phyloP scores from a whole-genome alignment of 2,888 invertebrate species.

The Agapostemon virescens region DNA sequence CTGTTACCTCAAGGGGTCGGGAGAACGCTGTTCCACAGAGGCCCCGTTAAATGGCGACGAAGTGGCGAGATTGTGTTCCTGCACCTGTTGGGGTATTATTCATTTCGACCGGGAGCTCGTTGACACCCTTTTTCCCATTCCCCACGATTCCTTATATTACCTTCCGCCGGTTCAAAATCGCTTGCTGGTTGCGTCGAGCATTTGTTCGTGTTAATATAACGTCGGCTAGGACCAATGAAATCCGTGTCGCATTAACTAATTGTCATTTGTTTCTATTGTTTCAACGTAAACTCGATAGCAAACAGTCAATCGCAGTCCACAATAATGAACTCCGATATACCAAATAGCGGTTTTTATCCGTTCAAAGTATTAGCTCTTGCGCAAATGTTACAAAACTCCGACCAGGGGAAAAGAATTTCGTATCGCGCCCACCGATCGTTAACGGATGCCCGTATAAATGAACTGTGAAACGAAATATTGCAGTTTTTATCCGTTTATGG shows the following conservation, averaged over 20 bases:
- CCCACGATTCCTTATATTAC: not conserved
- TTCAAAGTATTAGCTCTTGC: no score
- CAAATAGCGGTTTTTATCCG: no score
- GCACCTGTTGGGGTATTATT: conserved; percentile 64
- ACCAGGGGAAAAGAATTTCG: not conserved
- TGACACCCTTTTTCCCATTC: conserved; percentile 29
- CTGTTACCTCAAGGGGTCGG: conserved; percentile 58
- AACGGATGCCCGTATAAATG: not conserved
- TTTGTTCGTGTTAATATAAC: no score
- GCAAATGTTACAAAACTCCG: not conserved
- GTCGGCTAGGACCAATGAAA: no score
- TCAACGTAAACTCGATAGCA: no score
- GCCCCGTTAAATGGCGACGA: conserved; percentile 51
- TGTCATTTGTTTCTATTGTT: no score
- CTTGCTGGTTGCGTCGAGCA: not conserved
- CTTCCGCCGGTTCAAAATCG: not conserved
- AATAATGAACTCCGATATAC: no score
- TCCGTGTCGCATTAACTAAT: no score
- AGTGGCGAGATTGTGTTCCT: conserved; percentile 62
- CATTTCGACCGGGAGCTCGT: conserved; percentile 54
- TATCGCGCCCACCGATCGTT: not conserved
- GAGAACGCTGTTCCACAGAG: conserved; percentile 31
- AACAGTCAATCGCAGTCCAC: no score
- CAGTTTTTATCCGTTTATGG: not conserved
- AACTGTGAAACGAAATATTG: not conserved